Conservation (phyloP, 2,888 invertebrate genomes). For the Lydus trimaculatus region DNA sequence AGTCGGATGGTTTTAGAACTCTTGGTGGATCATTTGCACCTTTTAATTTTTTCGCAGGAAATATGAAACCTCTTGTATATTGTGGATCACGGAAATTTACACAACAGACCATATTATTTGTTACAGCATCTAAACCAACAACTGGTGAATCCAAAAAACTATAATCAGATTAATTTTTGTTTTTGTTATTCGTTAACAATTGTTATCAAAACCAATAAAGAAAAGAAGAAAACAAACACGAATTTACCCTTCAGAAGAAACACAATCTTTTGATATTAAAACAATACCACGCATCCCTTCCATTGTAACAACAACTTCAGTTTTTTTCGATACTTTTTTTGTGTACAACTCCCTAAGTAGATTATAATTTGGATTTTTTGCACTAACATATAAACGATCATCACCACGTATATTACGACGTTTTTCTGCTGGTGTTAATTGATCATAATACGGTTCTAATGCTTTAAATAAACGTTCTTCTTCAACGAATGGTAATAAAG, state of each 20-base stretch:
- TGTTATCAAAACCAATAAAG: not conserved
- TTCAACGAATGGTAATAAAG: conserved; percentile 96
- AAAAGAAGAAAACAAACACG: not conserved
- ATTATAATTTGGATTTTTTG: conserved; percentile 73
- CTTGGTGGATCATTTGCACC: conserved; percentile 75
- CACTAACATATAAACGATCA: conserved; percentile 87
- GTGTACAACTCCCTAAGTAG: conserved; percentile 75
- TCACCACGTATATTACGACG: conserved; percentile 87
- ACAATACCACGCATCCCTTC: conserved; percentile 86
- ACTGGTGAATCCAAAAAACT: conserved; percentile 76
- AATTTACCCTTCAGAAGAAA: conserved; percentile 72
- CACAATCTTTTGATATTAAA: conserved; percentile 74
- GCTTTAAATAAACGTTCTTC: conserved; percentile 88
- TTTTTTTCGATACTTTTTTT: not conserved
- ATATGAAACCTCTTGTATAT: conserved; percentile 76
- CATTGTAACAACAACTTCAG: conserved; percentile 57
- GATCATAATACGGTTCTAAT: conserved; percentile 78
- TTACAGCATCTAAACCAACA: conserved; percentile 69
- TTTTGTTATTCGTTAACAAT: too few relatives aligned
- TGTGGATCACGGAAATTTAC: conserved; percentile 81
- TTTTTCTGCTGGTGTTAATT: conserved; percentile 85
- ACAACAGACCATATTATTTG: conserved; percentile 69
- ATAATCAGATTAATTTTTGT: conserved; percentile 35
- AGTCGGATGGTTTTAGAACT: conserved; percentile 81
- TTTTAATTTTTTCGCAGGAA: conserved; percentile 75